A percentile compares a stretch with the other conserved stretches of the same genome.
These are phyloP conservation scores for Actenoides hombroni DNA, from an alignment of 2,113 vertebrate genomes.

Conservation along the genomic window DNA sequence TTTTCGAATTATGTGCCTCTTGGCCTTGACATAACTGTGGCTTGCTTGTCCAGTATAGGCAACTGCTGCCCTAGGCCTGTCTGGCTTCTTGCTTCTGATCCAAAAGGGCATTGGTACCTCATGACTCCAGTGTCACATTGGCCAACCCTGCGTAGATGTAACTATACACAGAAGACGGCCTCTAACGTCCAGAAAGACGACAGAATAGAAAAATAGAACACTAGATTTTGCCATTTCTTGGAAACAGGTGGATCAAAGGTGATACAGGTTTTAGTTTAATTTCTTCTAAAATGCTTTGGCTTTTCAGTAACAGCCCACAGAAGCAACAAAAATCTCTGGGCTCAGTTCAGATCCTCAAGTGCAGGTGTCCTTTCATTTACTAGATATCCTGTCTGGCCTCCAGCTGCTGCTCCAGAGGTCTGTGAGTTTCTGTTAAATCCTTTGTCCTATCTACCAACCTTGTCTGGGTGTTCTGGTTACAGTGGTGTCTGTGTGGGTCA, in stretches of 20 bases:
- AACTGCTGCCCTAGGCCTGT: not conserved
- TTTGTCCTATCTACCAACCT: not conserved
- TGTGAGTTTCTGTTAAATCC: not conserved
- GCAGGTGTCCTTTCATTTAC: not conserved
- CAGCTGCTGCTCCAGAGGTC: not conserved
- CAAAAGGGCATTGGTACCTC: not conserved
- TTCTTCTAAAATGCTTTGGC: not conserved
- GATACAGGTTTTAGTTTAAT: not conserved
- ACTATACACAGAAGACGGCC: not conserved
- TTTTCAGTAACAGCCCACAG: not conserved
- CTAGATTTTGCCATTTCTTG: not conserved
- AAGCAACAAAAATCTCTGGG: not conserved
- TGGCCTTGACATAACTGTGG: not conserved
- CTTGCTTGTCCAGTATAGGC: not conserved
- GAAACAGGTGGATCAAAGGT: not conserved
- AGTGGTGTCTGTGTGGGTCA: not conserved
- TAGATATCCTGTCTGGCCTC: not conserved
- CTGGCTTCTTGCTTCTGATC: not conserved
- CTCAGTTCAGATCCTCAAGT: not conserved
- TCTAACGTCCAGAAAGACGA: not conserved
- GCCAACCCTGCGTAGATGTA: not conserved
- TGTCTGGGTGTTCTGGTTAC: not conserved
- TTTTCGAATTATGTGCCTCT: not conserved
- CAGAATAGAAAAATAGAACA: not conserved
- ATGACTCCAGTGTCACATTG: not conserved